Base-by-base conservation (phyloP, 2,797 vertebrate genomes). In the Cheirogaleus major region DNA sequence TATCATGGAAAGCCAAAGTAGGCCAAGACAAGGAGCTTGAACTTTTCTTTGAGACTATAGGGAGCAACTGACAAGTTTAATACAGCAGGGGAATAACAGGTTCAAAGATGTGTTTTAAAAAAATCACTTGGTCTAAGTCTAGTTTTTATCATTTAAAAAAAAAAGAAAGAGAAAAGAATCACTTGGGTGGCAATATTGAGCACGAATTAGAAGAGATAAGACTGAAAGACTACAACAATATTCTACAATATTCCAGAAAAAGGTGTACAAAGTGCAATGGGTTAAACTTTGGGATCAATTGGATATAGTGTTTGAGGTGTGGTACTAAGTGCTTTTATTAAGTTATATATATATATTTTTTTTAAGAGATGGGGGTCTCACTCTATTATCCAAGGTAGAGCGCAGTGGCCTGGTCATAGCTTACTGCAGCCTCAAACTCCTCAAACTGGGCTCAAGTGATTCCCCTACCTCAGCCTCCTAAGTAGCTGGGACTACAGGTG, bases 241-340 rank as follows among this genome's bases (percentile, higher is more conserved):
- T 38, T 38, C 65, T 17, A 69, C n/a, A 38, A 38, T 69, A 69
- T 38, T 69, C 35, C 35, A 69, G 69, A 93, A 27, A 86, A 76
- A 78, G 50, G 10, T 87, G 75, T 76, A 63, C 22, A 65, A 63
- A 3, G 41, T 78, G 22, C 13, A 86, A 93, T 63, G 57, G 45
- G 35, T 55, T 76, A 91, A 91, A 95, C 32, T 82, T 82, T 48
- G 22, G 52, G 61, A 63, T 82, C 82, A 95, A 93, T 1, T 70
- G 41, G 52, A 81, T 57, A 81, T 17, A 86, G 50, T 2, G 22
- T 52, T 87, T 90, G 32, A 93, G 52, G 78, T 2, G 69, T 55
- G 45, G 17, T 48, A 70, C 52, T 57, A 45, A 50, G 67, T 48
- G 23, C 10, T 65, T 86, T 89, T 43, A 55, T 79, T 70, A 82